Percentiles rank a stretch among this genome's conserved stretches.
Evolutionary conservation across 2,797 vertebrate genomes (phyloP).

Genomic region (Trematomus bernacchii): DNA sequence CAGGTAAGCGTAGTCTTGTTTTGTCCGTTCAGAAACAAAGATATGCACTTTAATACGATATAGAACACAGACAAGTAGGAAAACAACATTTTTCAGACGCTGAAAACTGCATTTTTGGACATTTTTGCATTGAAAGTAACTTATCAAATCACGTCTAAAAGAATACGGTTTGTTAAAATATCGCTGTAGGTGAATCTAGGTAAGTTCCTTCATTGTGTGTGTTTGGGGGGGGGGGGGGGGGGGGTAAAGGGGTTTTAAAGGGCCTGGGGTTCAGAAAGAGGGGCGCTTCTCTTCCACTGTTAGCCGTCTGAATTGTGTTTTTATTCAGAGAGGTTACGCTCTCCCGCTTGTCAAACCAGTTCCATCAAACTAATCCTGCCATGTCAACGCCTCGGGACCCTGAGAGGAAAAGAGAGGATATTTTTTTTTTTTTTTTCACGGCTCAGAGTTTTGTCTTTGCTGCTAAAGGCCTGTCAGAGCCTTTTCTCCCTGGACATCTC

Average conservation of each 20-base stretch:
- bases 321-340: constrained; percentile 69
- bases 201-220: neutral
- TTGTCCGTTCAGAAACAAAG: too few relatives aligned
- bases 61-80: too few relatives aligned
- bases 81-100: too few relatives aligned
- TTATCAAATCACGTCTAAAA: neutral
- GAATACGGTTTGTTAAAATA: constrained; percentile 8
- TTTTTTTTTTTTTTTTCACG: too few relatives aligned
- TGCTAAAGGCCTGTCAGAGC: constrained; percentile 66
- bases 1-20: too few relatives aligned
- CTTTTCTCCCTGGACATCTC: constrained; percentile 50
- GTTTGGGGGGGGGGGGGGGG: constrained; percentile 9
- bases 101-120: too few relatives aligned
- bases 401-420: constrained; percentile 47
- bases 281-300: constrained; percentile 31
- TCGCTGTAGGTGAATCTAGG: constrained; percentile 22
- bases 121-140: too few relatives aligned
- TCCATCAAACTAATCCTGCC: constrained; percentile 72
- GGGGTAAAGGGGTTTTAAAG: neutral
- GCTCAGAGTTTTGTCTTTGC: constrained; percentile 58
- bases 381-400: constrained; percentile 65
- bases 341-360: constrained; percentile 75
- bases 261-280: constrained; percentile 25
- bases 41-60: too few relatives aligned
- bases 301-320: constrained; percentile 54